These are phyloP conservation scores for Sorex araneus DNA, from an alignment of 2,113 vertebrate species.

Conservation along the genomic window DNA sequence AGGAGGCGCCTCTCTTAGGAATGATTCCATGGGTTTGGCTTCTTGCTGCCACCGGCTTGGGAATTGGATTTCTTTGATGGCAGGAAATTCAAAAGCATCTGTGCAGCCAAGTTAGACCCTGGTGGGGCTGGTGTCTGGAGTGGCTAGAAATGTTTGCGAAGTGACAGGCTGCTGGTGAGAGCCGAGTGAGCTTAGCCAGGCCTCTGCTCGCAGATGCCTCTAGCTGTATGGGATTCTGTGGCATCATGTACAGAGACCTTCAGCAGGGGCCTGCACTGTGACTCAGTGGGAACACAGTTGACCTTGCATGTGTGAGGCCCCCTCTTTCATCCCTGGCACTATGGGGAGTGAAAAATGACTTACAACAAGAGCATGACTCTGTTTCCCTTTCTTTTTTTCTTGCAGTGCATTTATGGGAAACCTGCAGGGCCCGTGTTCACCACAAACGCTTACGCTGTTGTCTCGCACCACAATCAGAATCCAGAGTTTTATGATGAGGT, in stretches of 20 bases:
- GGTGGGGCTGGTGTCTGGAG: not conserved
- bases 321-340: too few species aligned
- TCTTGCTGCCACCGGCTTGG: not conserved
- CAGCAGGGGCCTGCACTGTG: not conserved
- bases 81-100: not conserved
- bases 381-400: slow-evolving; percentile 78
- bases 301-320: too few species aligned
- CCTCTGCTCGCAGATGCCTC: slow-evolving; percentile 33
- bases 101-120: not conserved
- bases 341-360: not conserved
- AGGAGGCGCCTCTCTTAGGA: not conserved
- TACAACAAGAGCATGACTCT: slow-evolving; percentile 4
- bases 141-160: slow-evolving; percentile 14
- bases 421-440: slow-evolving; percentile 93
- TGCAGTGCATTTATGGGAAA: slow-evolving; percentile 97
- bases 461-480: slow-evolving; percentile 97
- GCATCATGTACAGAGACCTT: not conserved
- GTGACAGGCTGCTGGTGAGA: slow-evolving; percentile 44
- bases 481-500: slow-evolving; percentile 99
- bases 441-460: slow-evolving; percentile 90
- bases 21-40: too few species aligned
- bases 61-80: slow-evolving; percentile 41
- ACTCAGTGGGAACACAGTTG: too few species aligned
- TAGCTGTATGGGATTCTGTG: slow-evolving; percentile 20
- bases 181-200: not conserved